A percentile compares a stretch with the other conserved stretches of the same genome.
phyloP scores from a whole-genome alignment of 30 jellyfish, hydroid and myxozoan species.

The Morbakka virulenta region DNA sequence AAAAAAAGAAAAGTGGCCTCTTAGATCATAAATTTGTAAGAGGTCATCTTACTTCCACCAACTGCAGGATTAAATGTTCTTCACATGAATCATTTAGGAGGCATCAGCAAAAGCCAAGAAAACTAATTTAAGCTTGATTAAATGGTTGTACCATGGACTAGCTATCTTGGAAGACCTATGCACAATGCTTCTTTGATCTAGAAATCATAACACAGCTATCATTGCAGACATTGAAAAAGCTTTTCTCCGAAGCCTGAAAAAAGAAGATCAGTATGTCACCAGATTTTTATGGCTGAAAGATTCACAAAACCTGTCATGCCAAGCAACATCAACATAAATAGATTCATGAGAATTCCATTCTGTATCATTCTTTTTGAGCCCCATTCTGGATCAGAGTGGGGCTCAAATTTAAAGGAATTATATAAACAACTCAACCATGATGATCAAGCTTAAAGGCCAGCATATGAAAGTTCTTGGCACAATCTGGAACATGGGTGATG shows the following conservation, averaged over 20 bases:
- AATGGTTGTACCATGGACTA: slow-evolving; percentile 25
- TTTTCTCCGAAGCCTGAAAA: slow-evolving; percentile 2
- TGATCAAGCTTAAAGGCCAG: neutral
- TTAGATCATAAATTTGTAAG: too few relatives aligned
- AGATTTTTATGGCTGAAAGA: slow-evolving; percentile 29
- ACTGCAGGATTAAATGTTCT: too few relatives aligned
- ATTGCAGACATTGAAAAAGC: slow-evolving; percentile 30
- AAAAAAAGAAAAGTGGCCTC: too few relatives aligned
- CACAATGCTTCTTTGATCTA: slow-evolving; percentile 8
- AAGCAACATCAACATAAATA: neutral
- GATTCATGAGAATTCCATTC: slow-evolving; percentile 28
- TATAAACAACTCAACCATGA: neutral
- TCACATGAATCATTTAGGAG: slow-evolving; percentile 23
- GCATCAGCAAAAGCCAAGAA: slow-evolving; percentile 36
- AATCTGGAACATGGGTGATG: slow-evolving; percentile 16
- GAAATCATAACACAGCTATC: slow-evolving; percentile 9
- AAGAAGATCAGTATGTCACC: slow-evolving; percentile 39
- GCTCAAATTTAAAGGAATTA: slow-evolving; percentile 3
- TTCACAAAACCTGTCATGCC: neutral
- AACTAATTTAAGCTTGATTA: too few relatives aligned
- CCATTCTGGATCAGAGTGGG: slow-evolving; percentile 34
- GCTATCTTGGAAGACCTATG: slow-evolving; percentile 44
- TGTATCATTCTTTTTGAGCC: slow-evolving; percentile 5
- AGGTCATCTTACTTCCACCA: too few relatives aligned
- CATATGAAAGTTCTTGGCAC: slow-evolving; percentile 22